Percentiles rank a stretch among this genome's conserved stretches.
Conservation (phyloP, 2,888 invertebrate genomes). For the Rotaria macrura region DNA sequence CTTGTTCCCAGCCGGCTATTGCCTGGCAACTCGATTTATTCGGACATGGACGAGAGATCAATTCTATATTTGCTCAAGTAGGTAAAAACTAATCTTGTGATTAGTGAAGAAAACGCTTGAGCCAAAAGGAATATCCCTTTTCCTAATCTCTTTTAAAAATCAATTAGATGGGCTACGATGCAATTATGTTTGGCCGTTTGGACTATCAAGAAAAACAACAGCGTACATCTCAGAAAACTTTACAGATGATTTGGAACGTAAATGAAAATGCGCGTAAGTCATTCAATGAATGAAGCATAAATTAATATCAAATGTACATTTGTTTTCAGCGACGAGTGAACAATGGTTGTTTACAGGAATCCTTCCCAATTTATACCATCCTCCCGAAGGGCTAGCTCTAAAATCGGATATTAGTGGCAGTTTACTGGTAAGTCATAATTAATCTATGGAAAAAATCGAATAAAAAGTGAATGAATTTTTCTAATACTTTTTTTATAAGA, state of each 20-base stretch:
- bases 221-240: constrained; percentile 51
- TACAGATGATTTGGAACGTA: constrained; percentile 68
- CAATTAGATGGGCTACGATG: constrained; percentile 38
- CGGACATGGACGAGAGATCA: constrained; percentile 75
- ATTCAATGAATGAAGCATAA: too few species aligned
- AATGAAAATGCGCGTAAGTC: constrained; percentile 1
- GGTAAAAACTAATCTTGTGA: background rate
- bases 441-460: background rate
- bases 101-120: background rate
- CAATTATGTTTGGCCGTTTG: background rate
- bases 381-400: constrained; percentile 82
- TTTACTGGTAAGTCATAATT: constrained; percentile 58
- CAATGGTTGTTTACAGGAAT: constrained; percentile 66
- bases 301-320: constrained; percentile 39
- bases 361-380: constrained; percentile 62
- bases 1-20: constrained; percentile 64
- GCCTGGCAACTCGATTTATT: constrained; percentile 81
- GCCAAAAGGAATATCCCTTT: background rate
- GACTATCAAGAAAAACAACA: constrained; percentile 58
- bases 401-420: constrained; percentile 67
- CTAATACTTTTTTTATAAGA: background rate
- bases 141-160: background rate
- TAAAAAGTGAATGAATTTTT: too few species aligned
- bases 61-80: constrained; percentile 55
- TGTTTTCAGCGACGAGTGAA: constrained; percentile 36